Evolutionary conservation across 2,797 vertebrate species (phyloP).

Genomic region (Oceanodroma leucorhoa): DNA sequence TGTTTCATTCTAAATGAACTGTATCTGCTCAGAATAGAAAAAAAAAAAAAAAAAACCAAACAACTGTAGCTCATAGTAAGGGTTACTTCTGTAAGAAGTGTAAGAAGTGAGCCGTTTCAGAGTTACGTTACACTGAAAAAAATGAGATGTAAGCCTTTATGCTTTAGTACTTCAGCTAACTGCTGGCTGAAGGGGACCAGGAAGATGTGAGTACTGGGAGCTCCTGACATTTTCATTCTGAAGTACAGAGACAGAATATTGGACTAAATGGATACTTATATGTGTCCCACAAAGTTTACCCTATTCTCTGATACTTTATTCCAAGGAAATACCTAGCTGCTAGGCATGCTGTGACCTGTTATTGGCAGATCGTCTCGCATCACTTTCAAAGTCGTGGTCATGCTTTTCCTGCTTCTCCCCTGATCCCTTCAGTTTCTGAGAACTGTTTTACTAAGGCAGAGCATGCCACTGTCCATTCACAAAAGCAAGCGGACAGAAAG

Average conservation of each 20-base stretch:
- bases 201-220: background rate
- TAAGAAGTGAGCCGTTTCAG: background rate
- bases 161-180: background rate
- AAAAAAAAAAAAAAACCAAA: background rate
- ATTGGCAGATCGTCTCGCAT: background rate
- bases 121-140: background rate
- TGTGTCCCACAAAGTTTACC: background rate
- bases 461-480: background rate
- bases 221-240: background rate
- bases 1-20: background rate
- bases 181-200: background rate
- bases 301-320: background rate
- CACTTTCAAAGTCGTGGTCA: accelerated
- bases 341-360: background rate
- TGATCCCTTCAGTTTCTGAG: background rate
- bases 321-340: background rate
- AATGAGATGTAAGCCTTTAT: background rate
- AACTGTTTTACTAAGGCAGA: background rate
- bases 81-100: background rate
- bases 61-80: background rate
- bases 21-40: background rate
- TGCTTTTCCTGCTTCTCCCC: background rate
- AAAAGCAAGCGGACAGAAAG: background rate
- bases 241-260: background rate
- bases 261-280: background rate